These are phyloP conservation scores for Malacosoma neustria DNA, from an alignment of 2,888 invertebrate species.

Conservation along the genomic window DNA sequence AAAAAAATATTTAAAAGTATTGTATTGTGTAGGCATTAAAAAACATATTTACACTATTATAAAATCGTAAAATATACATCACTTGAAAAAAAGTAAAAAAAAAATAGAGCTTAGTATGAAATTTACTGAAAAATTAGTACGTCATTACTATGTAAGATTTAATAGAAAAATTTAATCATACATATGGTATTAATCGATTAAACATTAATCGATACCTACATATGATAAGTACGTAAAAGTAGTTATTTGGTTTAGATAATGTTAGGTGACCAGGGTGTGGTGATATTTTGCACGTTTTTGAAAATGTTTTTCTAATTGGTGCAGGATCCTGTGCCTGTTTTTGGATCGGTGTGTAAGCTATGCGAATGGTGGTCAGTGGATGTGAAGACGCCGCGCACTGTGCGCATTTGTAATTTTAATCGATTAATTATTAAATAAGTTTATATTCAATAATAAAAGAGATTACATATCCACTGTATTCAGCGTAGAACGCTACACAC, in stretches of 20 bases:
- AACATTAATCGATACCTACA: slow-evolving; percentile 56
- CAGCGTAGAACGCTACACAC: slow-evolving; percentile 61
- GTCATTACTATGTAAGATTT: slow-evolving; percentile 61
- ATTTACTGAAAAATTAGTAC: slow-evolving; percentile 51
- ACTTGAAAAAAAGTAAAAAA: slow-evolving; percentile 58
- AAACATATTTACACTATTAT: slow-evolving; percentile 73
- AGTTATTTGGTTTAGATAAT: slow-evolving; percentile 69
- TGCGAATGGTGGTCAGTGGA: slow-evolving; percentile 44
- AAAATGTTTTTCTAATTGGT: slow-evolving; percentile 69
- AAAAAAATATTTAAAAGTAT: too few species aligned
- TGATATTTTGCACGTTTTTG: slow-evolving; percentile 75
- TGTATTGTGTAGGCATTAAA: too few species aligned
- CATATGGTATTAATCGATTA: slow-evolving; percentile 63
- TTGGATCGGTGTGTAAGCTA: slow-evolving; percentile 44
- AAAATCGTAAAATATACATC: slow-evolving; percentile 68
- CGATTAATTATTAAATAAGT: slow-evolving; percentile 28
- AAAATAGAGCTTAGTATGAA: slow-evolving; percentile 74
- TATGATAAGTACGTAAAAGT: slow-evolving; percentile 61
- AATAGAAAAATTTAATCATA: slow-evolving; percentile 61
- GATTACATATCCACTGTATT: slow-evolving; percentile 64
- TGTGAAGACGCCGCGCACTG: slow-evolving; percentile 39
- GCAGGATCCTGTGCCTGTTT: slow-evolving; percentile 54
- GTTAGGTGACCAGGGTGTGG: slow-evolving; percentile 75
- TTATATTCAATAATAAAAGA: slow-evolving; percentile 41
- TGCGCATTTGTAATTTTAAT: slow-evolving; percentile 56